Evolutionary conservation across 2,113 vertebrate genomes (phyloP).

Genomic region (Eretmochelys imbricata): DNA sequence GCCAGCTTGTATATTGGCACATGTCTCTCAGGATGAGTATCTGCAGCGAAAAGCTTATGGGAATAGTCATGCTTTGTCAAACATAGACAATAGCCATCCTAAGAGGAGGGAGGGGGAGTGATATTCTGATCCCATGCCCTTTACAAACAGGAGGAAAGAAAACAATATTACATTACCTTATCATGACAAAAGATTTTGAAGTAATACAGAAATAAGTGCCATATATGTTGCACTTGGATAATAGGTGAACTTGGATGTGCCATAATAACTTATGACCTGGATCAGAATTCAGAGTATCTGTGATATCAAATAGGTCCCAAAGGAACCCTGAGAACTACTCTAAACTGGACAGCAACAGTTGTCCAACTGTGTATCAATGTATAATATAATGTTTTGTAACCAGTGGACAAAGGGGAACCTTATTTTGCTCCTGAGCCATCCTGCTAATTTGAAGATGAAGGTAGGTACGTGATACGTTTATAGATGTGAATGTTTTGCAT

Average conservation of each 20-base stretch:
- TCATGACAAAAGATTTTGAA: background rate
- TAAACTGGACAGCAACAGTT: background rate
- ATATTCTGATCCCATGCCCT: background rate
- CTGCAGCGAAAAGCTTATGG: background rate
- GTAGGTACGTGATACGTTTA: background rate
- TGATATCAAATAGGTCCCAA: background rate
- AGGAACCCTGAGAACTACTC: background rate
- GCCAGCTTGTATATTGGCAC: background rate
- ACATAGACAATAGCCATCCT: rapidly evolving
- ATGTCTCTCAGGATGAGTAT: background rate
- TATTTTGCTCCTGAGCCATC: background rate
- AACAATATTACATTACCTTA: background rate
- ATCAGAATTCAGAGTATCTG: background rate
- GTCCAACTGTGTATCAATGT: background rate
- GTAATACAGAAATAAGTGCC: background rate
- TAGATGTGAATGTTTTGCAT: background rate
- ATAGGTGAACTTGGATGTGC: background rate
- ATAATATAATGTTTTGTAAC: background rate
- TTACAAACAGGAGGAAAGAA: background rate
- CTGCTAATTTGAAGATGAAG: background rate
- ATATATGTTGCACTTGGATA: background rate
- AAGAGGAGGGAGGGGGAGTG: background rate
- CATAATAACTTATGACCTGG: background rate
- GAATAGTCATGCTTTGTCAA: background rate
- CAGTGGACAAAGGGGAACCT: background rate